phyloP scores from a whole-genome alignment of 2,888 invertebrate species.

The Erebia epiphron region DNA sequence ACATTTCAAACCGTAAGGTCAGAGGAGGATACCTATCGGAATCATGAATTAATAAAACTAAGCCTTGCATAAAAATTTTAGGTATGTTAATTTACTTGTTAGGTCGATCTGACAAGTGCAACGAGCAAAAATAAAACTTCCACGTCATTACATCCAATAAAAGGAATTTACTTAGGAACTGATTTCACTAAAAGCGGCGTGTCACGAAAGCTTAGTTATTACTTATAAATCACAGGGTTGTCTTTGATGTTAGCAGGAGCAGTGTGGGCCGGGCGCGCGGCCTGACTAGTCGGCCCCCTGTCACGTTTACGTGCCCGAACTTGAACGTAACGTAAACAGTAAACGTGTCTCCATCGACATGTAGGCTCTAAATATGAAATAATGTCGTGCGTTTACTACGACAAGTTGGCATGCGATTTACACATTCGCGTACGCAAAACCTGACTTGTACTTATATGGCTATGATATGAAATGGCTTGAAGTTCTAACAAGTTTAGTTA shows the following conservation, averaged over 20 bases:
- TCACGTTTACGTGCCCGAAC: slow-evolving; percentile 28
- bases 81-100: neutral
- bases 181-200: slow-evolving; percentile 46
- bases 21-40: neutral
- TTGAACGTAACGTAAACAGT: slow-evolving; percentile 35
- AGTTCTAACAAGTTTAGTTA: slow-evolving; percentile 23
- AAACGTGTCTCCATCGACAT: slow-evolving; percentile 50
- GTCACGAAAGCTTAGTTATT: slow-evolving; percentile 64
- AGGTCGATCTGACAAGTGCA: slow-evolving; percentile 33
- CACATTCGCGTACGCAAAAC: slow-evolving; percentile 28
- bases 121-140: slow-evolving; percentile 31
- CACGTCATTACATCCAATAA: slow-evolving; percentile 32
- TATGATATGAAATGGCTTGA: slow-evolving; percentile 19
- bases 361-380: slow-evolving; percentile 40
- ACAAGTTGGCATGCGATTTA: slow-evolving; percentile 35
- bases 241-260: slow-evolving; percentile 50
- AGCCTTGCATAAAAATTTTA: neutral
- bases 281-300: slow-evolving; percentile 48
- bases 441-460: neutral
- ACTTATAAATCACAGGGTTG: slow-evolving; percentile 70
- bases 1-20: no score
- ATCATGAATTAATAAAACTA: neutral
- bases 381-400: slow-evolving; percentile 34
- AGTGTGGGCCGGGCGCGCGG: slow-evolving; percentile 71
- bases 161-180: slow-evolving; percentile 37